These are phyloP conservation scores for Pollenia labialis DNA, from an alignment of 2,888 invertebrate genomes.

Conservation along the genomic window DNA sequence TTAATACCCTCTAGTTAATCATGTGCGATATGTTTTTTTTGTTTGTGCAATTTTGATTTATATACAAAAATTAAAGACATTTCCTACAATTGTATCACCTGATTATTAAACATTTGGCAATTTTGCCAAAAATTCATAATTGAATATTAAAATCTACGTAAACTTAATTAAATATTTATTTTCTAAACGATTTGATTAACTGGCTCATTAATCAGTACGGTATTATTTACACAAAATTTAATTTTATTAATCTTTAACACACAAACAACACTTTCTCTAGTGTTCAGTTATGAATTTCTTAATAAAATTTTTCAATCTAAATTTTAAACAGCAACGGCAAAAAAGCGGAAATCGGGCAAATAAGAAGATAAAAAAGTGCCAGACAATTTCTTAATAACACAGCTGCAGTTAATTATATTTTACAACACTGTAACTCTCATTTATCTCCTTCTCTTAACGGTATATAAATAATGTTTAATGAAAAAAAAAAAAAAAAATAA, in stretches of 20 bases:
- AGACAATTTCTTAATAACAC: constrained; percentile 60
- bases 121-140: not conserved
- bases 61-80: too few relatives aligned
- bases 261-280: not conserved
- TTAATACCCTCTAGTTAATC: too few relatives aligned
- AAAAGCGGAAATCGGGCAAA: not conserved
- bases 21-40: too few relatives aligned
- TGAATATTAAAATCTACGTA: not conserved
- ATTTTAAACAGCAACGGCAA: constrained; percentile 9
- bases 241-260: constrained; percentile 33
- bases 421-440: constrained; percentile 54
- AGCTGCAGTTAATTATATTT: constrained; percentile 70
- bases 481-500: constrained; percentile 32
- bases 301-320: constrained; percentile 12
- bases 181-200: constrained; percentile 48
- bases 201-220: constrained; percentile 32
- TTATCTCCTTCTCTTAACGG: constrained; percentile 57
- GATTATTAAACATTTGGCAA: not conserved
- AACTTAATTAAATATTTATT: constrained; percentile 7
- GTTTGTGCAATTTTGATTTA: too few relatives aligned
- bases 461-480: constrained; percentile 43
- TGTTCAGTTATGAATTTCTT: constrained; percentile 26
- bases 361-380: constrained; percentile 22
- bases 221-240: constrained; percentile 21
- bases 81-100: not conserved